Percentiles rank a stretch among this genome's conserved stretches.
Evolutionary conservation across 1,140 invertebrate species (phyloP).

Genomic region (Listronotus oregonensis): DNA sequence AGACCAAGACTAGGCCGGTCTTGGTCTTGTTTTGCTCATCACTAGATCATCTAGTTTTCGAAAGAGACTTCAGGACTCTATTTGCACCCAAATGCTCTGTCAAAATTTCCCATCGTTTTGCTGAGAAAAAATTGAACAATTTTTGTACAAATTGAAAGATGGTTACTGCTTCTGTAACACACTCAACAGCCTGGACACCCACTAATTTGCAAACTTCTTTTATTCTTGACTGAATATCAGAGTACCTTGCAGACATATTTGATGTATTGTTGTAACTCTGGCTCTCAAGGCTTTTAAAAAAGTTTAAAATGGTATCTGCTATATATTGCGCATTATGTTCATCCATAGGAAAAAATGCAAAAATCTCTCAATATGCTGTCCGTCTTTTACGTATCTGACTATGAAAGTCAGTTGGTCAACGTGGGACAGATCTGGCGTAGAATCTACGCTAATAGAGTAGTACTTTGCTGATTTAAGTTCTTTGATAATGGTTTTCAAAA

Average conservation of each 20-base stretch:
- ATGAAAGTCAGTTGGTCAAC: constrained; percentile 55
- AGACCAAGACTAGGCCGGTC: too few species aligned
- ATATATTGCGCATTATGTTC: constrained; percentile 20
- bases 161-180: too few species aligned
- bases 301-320: constrained; percentile 4
- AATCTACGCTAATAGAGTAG: constrained; percentile 55
- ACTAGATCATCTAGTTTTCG: too few species aligned
- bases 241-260: too few species aligned
- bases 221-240: constrained; percentile 29
- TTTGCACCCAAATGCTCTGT: too few species aligned
- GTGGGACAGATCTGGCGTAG: constrained; percentile 55
- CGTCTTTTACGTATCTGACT: constrained; percentile 32
- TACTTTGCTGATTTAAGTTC: constrained; percentile 50
- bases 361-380: constrained; percentile 44
- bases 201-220: constrained; percentile 25
- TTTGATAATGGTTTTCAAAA: constrained; percentile 44
- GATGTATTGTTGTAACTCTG: constrained; percentile 39
- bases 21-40: too few species aligned
- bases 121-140: too few species aligned
- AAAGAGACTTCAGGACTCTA: too few species aligned
- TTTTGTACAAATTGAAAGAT: too few species aligned
- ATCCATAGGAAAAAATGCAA: constrained; percentile 46
- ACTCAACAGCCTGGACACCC: too few species aligned
- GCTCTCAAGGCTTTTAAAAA: constrained; percentile 42
- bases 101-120: too few species aligned